Evolutionary conservation across 2,113 vertebrate genomes (phyloP), one percentile per base, ranked within the genome.

Genomic region (Coptodon rendalli): DNA sequence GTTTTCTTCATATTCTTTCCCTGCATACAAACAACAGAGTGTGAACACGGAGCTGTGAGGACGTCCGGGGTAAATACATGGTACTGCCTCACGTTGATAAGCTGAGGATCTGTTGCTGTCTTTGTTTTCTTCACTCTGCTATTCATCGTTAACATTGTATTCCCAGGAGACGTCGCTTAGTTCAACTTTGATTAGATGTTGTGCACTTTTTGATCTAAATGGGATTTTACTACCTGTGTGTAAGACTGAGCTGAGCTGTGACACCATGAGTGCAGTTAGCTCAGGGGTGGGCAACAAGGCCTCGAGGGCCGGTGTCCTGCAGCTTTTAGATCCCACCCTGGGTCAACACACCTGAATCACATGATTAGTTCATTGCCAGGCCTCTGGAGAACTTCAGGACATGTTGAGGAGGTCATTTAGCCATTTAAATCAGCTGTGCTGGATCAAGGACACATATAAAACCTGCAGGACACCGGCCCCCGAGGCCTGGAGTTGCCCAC

Each of bases 271-370:
- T 76, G 71, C 71, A 0, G 16, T 78, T 29, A 48, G 43, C 45
- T 78, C 57, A 34, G 57, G 57, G 57, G 3, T 10, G 57, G 9
- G 29, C 16, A 61, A 34, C 57, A 17, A 31, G 29, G 57, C 8
- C 3, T 34, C 16, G 3, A 31, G 14, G 57, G 27, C 27, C 0
- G 2, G 57, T 17, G 27, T 59, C 0, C 57, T 31, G 57, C 8
- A 61, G 14, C 0, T 10, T 61, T 31, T 61, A 9, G 1, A 1
- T 9, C 57, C 17, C 57, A 31, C 57, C 57, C 1, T 61, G 57
- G 27, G 27, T 61, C 57, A 31, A 0, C 57, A 31, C 57, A 31
- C 57, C 57, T 2, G 27, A 61, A 61, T 61, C 27, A 10, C 2
- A 61, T 0, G 29, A 61, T 31, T 17, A 3, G 27, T 31, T 61